Base-by-base conservation (phyloP, 1,140 invertebrate species). In the Lucilia sericata region DNA sequence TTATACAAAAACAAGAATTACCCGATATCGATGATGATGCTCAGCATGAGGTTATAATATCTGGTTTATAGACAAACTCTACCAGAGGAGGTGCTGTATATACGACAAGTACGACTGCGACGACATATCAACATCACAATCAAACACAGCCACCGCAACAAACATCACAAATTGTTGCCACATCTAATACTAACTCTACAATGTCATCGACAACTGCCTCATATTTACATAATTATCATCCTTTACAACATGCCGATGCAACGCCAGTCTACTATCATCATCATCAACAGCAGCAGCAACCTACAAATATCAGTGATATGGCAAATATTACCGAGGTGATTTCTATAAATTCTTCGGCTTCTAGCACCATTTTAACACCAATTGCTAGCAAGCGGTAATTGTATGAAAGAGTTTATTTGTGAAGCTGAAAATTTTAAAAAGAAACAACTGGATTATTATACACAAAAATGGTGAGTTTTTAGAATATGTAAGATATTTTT, bases 11-110 rank as follows among this genome's bases (percentile, higher is more conserved):
- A 83, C 89, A 91, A 65, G 90, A 91, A 84, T 85, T 90, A 17
- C 86, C 87, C 25, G 90, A 91, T 84, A 90, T 90, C 88, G 90
- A 91, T 84, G 90, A 91, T 85, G 90, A 91, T 86, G 88, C 88
- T 51, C 89, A 91, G 84, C 88, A 90, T 86, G 89, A 91, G 84
- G 90, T 91, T 34, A 88, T 91, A 9, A 91, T 91, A 85, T 86
- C 88, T 47, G 90, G 90, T 42, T 91, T 91, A 90, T 91, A 91
- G 90, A 90, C 87, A 90, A 88, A 82, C 84, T 36, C 83, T 36
- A 51, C 47, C 42, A 84, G 83, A 85, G 80, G 83, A 84, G 47
- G 25, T 65, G 83, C 42, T 82, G 36, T 34, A 34, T 55, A 82
- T 25, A 30, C 74, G 17, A 36, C 42, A 10, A 82, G 55, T n/a